Percentiles rank a stretch among this genome's conserved stretches.
Evolutionary conservation across 1,140 invertebrate species (phyloP).

Genomic region (Augochlora pura): DNA sequence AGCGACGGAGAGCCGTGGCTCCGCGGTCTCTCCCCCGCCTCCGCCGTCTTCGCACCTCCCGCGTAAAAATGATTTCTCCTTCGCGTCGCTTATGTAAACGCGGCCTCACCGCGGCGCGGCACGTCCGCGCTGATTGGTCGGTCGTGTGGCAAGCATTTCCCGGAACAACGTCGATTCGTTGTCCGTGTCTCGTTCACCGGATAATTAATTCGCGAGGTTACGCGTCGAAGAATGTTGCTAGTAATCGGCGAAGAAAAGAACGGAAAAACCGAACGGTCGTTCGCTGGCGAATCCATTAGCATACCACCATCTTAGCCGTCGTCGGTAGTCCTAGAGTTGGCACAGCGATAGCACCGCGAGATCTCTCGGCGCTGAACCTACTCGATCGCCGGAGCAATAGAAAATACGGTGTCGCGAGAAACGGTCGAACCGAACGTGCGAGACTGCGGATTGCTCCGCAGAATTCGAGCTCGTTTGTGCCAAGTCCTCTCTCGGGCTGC

Average conservation of each 20-base stretch:
- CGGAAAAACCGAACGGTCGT: not conserved
- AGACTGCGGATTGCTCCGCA: no score
- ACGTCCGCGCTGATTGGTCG: constrained; percentile 12
- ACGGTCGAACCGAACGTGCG: no score
- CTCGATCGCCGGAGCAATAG: no score
- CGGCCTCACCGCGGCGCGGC: not conserved
- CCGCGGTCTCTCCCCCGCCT: not conserved
- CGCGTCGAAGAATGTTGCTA: not conserved
- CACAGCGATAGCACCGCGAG: no score
- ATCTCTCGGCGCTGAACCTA: no score
- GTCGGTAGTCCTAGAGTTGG: no score
- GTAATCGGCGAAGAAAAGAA: not conserved
- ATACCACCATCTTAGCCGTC: no score
- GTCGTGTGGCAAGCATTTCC: constrained; percentile 49
- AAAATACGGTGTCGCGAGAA: no score
- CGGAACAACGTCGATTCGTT: constrained; percentile 52
- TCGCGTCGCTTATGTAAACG: constrained; percentile 49
- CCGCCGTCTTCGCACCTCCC: not conserved
- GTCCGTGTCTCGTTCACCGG: constrained; percentile 37
- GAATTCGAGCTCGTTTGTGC: no score
- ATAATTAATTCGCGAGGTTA: constrained; percentile 39
- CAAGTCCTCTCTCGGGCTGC: no score
- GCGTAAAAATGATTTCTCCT: constrained; percentile 40
- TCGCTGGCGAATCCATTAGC: no score
- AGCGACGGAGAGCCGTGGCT: no score